These are phyloP conservation scores for Hydrotaea diabolus DNA, from an alignment of 2,888 invertebrate genomes.

Conservation along the genomic window DNA sequence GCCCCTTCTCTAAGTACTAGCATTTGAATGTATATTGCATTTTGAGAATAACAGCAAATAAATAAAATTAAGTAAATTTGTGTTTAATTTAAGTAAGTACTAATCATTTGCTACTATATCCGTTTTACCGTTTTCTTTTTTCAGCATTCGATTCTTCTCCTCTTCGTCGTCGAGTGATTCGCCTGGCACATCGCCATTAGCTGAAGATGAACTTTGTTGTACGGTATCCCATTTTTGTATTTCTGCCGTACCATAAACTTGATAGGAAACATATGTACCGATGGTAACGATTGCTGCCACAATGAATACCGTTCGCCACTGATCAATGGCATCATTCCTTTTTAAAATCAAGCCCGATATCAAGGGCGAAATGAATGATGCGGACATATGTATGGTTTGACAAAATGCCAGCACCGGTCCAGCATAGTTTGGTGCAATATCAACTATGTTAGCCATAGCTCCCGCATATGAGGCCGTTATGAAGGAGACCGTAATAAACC, in stretches of 20 bases:
- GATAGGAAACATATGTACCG: constrained; percentile 84
- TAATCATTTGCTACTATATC: constrained; percentile 65
- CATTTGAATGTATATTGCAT: constrained; percentile 29
- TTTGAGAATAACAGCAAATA: constrained; percentile 27
- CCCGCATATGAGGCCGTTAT: constrained; percentile 88
- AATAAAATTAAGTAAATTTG: constrained; percentile 36
- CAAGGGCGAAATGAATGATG: constrained; percentile 86
- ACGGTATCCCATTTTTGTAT: constrained; percentile 80
- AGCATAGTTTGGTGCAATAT: constrained; percentile 89
- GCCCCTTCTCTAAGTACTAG: neutral
- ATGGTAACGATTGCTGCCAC: constrained; percentile 84
- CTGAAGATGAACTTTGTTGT: neutral
- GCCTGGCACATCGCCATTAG: constrained; percentile 13
- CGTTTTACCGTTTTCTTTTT: constrained; percentile 64
- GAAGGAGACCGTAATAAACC: constrained; percentile 86
- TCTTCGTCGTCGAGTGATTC: constrained; percentile 23
- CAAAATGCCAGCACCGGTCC: constrained; percentile 88
- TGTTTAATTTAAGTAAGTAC: constrained; percentile 46
- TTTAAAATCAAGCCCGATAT: constrained; percentile 84
- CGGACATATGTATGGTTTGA: constrained; percentile 89
- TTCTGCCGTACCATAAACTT: constrained; percentile 86
- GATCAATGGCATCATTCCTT: constrained; percentile 81
- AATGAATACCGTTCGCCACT: constrained; percentile 86
- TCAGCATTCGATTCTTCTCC: constrained; percentile 72
- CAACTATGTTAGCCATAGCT: constrained; percentile 89